phyloP scores from a whole-genome alignment of 2,888 invertebrate species.

The Drosophila cognata region DNA sequence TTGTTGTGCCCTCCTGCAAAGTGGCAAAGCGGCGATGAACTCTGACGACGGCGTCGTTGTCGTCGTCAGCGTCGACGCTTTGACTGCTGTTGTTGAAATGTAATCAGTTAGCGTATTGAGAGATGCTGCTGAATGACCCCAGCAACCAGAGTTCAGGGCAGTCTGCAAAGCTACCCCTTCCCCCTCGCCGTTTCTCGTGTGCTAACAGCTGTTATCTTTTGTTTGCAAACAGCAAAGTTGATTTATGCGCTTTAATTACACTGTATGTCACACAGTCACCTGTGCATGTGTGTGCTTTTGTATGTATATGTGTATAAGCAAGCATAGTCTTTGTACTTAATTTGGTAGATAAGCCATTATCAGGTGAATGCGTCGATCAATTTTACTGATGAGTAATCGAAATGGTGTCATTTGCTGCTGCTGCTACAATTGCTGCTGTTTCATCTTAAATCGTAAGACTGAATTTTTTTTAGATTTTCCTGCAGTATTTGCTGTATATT shows the following conservation, averaged over 20 bases:
- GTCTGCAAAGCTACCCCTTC: constrained; percentile 22
- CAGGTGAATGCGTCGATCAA: constrained; percentile 30
- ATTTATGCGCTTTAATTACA: constrained; percentile 46
- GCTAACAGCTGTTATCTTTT: constrained; percentile 23
- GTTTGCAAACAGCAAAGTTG: constrained; percentile 25
- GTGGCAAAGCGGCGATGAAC: constrained; percentile 55
- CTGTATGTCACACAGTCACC: constrained; percentile 32
- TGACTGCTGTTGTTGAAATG: constrained; percentile 26
- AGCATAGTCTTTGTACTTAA: constrained; percentile 38
- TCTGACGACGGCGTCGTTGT: constrained; percentile 36
- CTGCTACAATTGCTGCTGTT: constrained; percentile 25
- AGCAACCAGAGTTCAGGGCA: constrained; percentile 43
- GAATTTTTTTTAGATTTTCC: neutral
- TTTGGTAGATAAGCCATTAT: constrained; percentile 58
- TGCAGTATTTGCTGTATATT: neutral
- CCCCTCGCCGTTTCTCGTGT: neutral
- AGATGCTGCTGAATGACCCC: constrained; percentile 45
- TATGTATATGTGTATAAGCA: neutral
- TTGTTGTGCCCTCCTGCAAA: constrained; percentile 55
- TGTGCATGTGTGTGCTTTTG: neutral
- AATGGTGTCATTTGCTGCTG: constrained; percentile 18
- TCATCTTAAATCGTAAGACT: constrained; percentile 38
- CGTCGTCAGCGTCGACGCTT: constrained; percentile 22
- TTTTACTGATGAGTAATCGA: constrained; percentile 60
- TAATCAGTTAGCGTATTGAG: constrained; percentile 52